Base-by-base conservation (phyloP, 1,140 invertebrate species). In the Nephotettix cincticeps region DNA sequence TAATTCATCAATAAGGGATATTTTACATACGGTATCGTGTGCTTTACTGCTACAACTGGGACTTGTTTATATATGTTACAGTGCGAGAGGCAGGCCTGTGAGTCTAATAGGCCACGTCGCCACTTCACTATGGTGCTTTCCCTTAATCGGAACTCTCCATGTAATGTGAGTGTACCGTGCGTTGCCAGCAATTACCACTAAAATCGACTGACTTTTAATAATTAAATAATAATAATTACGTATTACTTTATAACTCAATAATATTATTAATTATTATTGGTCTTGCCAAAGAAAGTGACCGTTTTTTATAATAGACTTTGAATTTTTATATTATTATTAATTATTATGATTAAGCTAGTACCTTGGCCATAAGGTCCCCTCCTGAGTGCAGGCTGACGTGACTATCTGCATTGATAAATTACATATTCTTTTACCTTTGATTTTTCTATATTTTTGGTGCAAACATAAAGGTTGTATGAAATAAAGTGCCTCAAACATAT, bases 221-320 rank as follows among this genome's bases (percentile, higher is more conserved):
- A 66, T 71, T 36, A 68, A 73, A 71, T 71, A 72, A 73, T 69
- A 72, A 72, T 73, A 73, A 73, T 70, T 73, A 70, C 72, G 72
- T 72, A 72, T 69, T 73, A 71, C 71, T 65, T 58, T 74, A 72
- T 74, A 73, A 75, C 74, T 75, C 74, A 75, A 75, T 75, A 75
- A 75, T 73, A 67, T 66, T 75, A 74, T 72, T 75, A 71, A 72
- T 75, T 75, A 75, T 73, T 75, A 75, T 75, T 73, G 74, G 74
- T 75, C 72, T 75, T 75, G 74, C 74, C 74, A 75, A 75, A 75
- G 68, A 72, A 69, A 75, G 70, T 69, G 74, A 75, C 74, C 72
- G 70, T 75, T 75, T 75, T 72, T 73, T 71, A 73, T 75, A 74
- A 75, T 75, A 73, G 72, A 75, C 72, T 75, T 73, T 73, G 72